A percentile compares a stretch with the other conserved stretches of the same genome.
These are phyloP conservation scores for Acleris emargana DNA, from an alignment of 2,888 invertebrate genomes.

Conservation along the genomic window DNA sequence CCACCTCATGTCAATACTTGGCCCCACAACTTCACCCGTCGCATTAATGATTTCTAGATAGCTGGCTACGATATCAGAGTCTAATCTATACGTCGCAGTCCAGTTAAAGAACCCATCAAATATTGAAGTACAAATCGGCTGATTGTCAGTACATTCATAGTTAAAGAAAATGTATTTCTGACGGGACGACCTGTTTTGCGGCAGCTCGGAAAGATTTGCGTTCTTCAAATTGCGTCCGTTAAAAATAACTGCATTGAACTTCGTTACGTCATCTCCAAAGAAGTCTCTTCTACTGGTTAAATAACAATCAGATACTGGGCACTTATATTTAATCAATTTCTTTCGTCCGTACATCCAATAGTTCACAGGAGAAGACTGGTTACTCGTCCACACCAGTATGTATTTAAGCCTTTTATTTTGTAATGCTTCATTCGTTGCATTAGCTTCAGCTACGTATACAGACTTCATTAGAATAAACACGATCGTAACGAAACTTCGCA, in stretches of 20 bases:
- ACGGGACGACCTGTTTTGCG: conserved; percentile 5
- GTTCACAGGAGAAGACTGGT: background rate
- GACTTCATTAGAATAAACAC: no score
- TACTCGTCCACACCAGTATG: background rate
- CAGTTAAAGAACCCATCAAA: no score
- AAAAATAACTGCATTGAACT: conserved; percentile 5
- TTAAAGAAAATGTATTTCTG: conserved; percentile 43
- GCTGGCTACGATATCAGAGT: conserved; percentile 38
- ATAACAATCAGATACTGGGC: conserved; percentile 2
- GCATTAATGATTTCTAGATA: conserved; percentile 46
- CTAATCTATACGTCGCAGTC: no score
- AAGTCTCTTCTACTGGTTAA: background rate
- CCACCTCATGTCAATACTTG: conserved; percentile 56
- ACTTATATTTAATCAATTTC: background rate
- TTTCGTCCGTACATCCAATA: background rate
- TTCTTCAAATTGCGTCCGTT: background rate
- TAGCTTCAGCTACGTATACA: no score
- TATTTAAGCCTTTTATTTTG: background rate
- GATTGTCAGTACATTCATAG: conserved; percentile 40
- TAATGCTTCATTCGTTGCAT: no score
- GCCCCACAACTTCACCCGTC: conserved; percentile 50
- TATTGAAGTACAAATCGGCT: conserved; percentile 28
- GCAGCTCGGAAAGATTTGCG: background rate
- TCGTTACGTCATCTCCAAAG: background rate
- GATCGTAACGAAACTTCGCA: no score